Percentiles rank a stretch among this genome's conserved stretches.
Conservation (phyloP, 2,888 invertebrate species). For the Ochropleura plecta region DNA sequence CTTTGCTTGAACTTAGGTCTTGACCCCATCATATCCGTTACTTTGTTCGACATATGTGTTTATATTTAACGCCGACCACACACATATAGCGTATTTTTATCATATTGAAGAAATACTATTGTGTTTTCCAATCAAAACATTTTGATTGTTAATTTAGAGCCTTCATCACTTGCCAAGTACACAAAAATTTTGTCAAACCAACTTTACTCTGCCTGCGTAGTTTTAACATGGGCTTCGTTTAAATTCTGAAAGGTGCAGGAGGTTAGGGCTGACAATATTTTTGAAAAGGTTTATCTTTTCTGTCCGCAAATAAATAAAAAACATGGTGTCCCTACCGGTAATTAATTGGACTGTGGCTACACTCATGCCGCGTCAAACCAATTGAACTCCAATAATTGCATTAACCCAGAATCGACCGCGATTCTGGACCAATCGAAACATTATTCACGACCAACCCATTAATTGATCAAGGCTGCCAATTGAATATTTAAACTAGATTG, state of each 20-base stretch:
- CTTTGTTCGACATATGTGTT: conserved; percentile 3
- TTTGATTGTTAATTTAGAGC: neutral
- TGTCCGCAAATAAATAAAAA: neutral
- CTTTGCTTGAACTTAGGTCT: conserved; percentile 41
- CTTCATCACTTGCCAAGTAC: neutral
- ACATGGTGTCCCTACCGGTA: conserved; percentile 44
- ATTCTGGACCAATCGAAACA: conserved; percentile 70
- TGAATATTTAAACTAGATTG: conserved; percentile 61
- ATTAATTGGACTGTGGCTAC: conserved; percentile 71
- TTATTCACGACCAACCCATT: conserved; percentile 59
- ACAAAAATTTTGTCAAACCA: neutral
- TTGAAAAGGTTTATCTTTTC: neutral
- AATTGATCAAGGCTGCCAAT: conserved; percentile 59
- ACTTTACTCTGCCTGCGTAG: neutral
- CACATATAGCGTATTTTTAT: conserved; percentile 19
- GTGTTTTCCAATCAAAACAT: neutral
- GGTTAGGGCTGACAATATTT: neutral
- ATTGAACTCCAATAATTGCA: conserved; percentile 79
- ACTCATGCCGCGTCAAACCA: conserved; percentile 69
- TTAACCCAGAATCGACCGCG: conserved; percentile 72
- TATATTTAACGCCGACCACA: conserved; percentile 34
- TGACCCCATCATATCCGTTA: conserved; percentile 10
- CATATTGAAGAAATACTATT: no score
- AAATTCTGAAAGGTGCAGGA: neutral
- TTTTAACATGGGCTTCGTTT: neutral